phyloP scores from a whole-genome alignment of 2,797 vertebrate species.

The Chloroceryle amazona region DNA sequence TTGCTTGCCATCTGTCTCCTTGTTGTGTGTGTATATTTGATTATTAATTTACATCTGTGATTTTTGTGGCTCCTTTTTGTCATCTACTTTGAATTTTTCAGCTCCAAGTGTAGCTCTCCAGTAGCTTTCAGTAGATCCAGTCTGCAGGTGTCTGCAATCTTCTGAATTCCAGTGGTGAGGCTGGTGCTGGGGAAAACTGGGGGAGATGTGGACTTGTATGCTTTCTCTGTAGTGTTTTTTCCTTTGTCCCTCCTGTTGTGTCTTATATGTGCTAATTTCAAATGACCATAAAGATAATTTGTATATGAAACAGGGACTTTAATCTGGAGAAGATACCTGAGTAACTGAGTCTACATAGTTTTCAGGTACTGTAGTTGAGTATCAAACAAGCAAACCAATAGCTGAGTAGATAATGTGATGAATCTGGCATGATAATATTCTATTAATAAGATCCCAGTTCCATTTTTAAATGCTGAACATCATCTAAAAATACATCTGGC shows the following conservation, averaged over 20 bases:
- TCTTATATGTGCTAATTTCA: neutral
- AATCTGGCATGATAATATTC: neutral
- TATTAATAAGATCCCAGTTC: neutral
- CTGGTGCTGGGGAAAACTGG: neutral
- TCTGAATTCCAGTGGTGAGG: neutral
- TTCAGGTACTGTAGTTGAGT: neutral
- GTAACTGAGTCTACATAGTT: neutral
- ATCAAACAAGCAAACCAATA: neutral
- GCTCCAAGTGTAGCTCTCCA: neutral
- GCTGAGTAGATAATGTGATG: neutral
- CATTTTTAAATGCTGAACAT: neutral
- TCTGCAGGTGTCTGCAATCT: conserved; percentile 1
- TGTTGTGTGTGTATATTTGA: conserved; percentile 53
- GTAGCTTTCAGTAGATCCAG: neutral
- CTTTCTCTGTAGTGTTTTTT: conserved; percentile 14
- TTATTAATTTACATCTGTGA: conserved; percentile 69
- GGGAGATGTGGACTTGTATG: neutral
- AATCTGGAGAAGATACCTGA: neutral
- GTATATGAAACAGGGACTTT: neutral
- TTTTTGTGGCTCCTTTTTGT: conserved; percentile 30
- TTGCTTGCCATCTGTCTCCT: conserved; percentile 77
- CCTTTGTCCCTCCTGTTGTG: neutral
- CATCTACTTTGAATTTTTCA: neutral
- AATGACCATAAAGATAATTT: neutral
- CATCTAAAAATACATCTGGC: neutral